Base-by-base conservation (phyloP, 2,113 vertebrate species). In the Dendrocopos noguchii region DNA sequence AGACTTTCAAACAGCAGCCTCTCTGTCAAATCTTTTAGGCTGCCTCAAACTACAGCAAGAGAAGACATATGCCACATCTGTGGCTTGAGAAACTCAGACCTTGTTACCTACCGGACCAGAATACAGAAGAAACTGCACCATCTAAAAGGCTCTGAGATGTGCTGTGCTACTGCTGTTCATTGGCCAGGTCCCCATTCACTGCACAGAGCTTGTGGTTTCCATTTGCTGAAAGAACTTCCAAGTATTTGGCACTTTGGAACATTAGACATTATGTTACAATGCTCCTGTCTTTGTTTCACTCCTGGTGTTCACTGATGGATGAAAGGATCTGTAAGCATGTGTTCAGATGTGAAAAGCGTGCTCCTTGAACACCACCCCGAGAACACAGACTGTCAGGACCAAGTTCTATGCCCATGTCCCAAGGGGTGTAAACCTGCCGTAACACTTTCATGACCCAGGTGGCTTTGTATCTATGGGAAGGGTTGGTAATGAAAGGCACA, bases 61-160 rank as follows among this genome's bases (percentile, higher is more conserved):
- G 29, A 55, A 75, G 36, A 64, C 1, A 0, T 8, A 25, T 9
- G 24, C 19, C 17, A 2, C 6, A 71, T 7, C 25, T 1, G 2
- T 14, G 47, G n/a, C 33, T 84, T 71, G 42, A 28, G 56, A 91
- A 52, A 44, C 16, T 36, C 34, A 25, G 24, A 18, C 25, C 59
- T 71, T 47, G 5, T 12, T 56, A 42, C 15, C 33, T 56, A 19
- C 36, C 42, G 55, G n/a, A 15, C 17, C 19, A 78, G 24, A 71
- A 83, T 9, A n/a, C 1, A 28, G n/a, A 44, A 78, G 28, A 61
- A 84, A 61, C n/a, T 39, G 29, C 64, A n/a, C 13, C 1, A 5
- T 19, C 18, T 24, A 47, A 52, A 59, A 90, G 31, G 61, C 44
- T 73, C 79, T 9, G 63, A 34, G 59, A 34, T 59, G 12, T 1